Percentiles rank a stretch among this genome's conserved stretches.
These are phyloP conservation scores for Actenoides lindsayi DNA, from an alignment of 2,113 vertebrate species.

Conservation along the genomic window DNA sequence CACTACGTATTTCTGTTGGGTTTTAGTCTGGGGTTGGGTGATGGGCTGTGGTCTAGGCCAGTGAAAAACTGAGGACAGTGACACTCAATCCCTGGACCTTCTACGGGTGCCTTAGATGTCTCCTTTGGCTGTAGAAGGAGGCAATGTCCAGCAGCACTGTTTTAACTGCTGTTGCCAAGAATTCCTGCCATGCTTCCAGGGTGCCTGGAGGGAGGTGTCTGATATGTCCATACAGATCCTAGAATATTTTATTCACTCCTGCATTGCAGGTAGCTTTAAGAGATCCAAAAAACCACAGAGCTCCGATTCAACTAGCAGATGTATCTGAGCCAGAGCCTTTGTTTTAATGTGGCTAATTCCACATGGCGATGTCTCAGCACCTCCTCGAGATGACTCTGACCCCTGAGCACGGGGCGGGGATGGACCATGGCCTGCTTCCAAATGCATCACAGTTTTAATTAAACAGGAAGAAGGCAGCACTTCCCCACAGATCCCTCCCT, in stretches of 20 bases:
- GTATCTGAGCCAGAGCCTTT: background rate
- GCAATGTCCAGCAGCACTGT: background rate
- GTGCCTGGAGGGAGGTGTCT: background rate
- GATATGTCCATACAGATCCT: background rate
- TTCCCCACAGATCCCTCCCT: background rate
- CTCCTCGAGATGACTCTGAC: background rate
- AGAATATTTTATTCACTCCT: background rate
- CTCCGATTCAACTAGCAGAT: background rate
- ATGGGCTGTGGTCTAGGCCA: background rate
- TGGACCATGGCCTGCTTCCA: background rate
- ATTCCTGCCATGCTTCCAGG: background rate
- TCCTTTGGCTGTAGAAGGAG: background rate
- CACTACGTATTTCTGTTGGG: background rate
- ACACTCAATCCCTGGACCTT: background rate
- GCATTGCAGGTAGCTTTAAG: background rate
- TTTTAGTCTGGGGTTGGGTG: background rate
- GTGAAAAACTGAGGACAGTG: background rate
- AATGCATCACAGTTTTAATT: background rate
- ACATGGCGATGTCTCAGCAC: rapidly evolving
- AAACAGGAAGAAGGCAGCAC: background rate
- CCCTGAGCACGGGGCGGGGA: background rate
- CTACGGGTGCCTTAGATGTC: background rate
- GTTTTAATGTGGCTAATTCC: background rate
- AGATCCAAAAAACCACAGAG: background rate
- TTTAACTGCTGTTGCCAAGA: background rate